These are phyloP conservation scores for Rhingia campestris DNA, from an alignment of 2,888 invertebrate genomes.

Conservation along the genomic window DNA sequence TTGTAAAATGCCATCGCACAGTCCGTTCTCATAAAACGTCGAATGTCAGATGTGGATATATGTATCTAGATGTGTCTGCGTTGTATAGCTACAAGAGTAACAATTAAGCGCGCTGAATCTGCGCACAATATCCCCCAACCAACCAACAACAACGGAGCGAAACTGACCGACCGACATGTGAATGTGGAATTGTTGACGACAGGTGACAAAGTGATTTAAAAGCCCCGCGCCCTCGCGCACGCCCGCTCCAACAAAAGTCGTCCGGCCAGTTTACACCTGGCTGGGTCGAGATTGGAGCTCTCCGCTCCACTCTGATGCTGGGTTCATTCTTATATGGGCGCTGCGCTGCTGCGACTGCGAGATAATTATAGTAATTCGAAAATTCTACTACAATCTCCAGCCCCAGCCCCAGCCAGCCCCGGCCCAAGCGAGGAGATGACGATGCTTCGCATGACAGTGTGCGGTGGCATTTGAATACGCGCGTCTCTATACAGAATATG, in stretches of 20 bases:
- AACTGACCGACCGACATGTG: constrained; percentile 64
- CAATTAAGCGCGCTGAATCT: constrained; percentile 64
- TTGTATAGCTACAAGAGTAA: constrained; percentile 56
- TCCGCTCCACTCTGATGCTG: constrained; percentile 26
- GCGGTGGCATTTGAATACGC: constrained; percentile 67
- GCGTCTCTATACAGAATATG: constrained; percentile 32
- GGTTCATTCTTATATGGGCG: constrained; percentile 27
- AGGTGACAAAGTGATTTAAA: constrained; percentile 73
- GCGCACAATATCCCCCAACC: constrained; percentile 25
- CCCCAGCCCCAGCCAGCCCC: background rate
- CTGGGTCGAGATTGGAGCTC: constrained; percentile 57
- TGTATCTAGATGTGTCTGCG: constrained; percentile 31
- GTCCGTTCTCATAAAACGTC: constrained; percentile 68
- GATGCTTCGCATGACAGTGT: constrained; percentile 53
- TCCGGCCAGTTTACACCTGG: constrained; percentile 69
- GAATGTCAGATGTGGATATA: constrained; percentile 27
- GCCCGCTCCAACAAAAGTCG: constrained; percentile 40
- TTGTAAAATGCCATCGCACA: constrained; percentile 40
- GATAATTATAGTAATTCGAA: constrained; percentile 72
- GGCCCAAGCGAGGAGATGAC: constrained; percentile 1
- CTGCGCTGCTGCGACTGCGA: constrained; percentile 38
- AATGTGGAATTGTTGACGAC: constrained; percentile 73
- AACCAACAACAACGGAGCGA: constrained; percentile 33
- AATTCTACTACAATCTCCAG: constrained; percentile 66
- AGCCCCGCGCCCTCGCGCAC: constrained; percentile 16